Conservation (phyloP, 1,140 invertebrate species). For the Megathymus violae region DNA sequence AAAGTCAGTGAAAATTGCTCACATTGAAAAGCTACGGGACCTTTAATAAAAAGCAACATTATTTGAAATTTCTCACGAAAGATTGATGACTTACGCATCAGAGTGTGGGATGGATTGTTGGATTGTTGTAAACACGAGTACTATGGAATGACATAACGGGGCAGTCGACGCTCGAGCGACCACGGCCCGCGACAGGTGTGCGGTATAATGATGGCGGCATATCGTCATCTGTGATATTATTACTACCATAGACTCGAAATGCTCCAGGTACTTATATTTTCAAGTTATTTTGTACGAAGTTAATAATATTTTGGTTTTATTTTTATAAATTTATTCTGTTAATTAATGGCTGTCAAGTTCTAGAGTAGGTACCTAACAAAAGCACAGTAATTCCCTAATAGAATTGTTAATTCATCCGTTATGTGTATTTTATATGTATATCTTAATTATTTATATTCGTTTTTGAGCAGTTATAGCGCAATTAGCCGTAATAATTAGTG, state of each 20-base stretch:
- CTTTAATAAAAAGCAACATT: constrained; percentile 37
- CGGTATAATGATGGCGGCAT: constrained; percentile 34
- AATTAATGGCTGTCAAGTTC: too few species aligned
- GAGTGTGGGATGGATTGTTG: constrained; percentile 59
- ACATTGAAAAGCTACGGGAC: constrained; percentile 4
- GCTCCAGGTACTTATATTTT: too few species aligned
- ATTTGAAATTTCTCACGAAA: constrained; percentile 51
- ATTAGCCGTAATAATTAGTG: too few species aligned
- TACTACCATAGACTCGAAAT: neutral
- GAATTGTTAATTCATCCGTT: too few species aligned
- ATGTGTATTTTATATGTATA: too few species aligned
- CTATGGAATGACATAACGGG: constrained; percentile 80
- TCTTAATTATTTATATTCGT: too few species aligned
- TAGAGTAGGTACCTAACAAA: too few species aligned
- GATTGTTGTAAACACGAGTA: constrained; percentile 50
- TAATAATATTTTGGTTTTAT: too few species aligned
- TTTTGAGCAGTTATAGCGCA: too few species aligned
- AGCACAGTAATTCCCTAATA: too few species aligned
- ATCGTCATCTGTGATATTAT: constrained; percentile 36
- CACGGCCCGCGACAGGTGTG: constrained; percentile 60
- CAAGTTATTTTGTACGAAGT: too few species aligned
- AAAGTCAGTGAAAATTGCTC: constrained; percentile 10
- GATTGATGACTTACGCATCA: constrained; percentile 69
- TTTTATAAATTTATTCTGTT: too few species aligned
- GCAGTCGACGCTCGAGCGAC: constrained; percentile 52